Percentiles rank a stretch among this genome's conserved stretches.
Evolutionary conservation across 2,113 vertebrate genomes (phyloP).

Genomic region (human (Homo sapiens)): DNA sequence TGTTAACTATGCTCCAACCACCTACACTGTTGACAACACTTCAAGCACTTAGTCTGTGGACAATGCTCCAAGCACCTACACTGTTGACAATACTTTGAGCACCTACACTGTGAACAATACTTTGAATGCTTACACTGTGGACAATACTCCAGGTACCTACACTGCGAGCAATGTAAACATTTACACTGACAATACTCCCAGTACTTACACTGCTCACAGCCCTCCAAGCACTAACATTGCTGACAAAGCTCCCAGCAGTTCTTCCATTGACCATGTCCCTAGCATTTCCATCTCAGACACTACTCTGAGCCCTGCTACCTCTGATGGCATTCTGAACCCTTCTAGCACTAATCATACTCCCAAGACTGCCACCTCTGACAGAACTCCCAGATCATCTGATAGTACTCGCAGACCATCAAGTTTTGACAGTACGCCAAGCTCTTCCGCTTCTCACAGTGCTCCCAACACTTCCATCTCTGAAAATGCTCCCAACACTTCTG

Average conservation of each 20-base stretch:
- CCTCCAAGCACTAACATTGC: not conserved
- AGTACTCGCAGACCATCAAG: not conserved
- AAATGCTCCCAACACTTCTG: slow-evolving; percentile 37
- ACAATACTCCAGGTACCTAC: not conserved
- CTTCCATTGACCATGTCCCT: not conserved
- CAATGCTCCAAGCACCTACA: not conserved
- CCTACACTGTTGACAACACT: not conserved
- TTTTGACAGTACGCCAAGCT: not conserved
- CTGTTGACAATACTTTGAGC: not conserved
- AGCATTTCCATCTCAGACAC: not conserved
- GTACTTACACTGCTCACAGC: not conserved
- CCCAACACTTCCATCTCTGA: not conserved
- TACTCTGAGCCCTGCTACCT: not conserved
- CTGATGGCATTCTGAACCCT: not conserved
- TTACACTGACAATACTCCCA: not conserved
- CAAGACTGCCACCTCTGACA: not conserved
- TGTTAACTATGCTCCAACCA: too few species aligned
- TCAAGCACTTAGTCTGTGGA: too few species aligned
- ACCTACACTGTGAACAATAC: not conserved
- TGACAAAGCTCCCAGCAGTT: not conserved
- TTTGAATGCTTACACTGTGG: not conserved
- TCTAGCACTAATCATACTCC: not conserved
- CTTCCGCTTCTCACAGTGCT: not conserved
- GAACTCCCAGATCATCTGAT: not conserved
- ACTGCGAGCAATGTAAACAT: not conserved